Percentiles rank a stretch among this genome's conserved stretches.
Conservation (phyloP, 2,888 invertebrate species). For the Tetramorium bicarinatum region DNA sequence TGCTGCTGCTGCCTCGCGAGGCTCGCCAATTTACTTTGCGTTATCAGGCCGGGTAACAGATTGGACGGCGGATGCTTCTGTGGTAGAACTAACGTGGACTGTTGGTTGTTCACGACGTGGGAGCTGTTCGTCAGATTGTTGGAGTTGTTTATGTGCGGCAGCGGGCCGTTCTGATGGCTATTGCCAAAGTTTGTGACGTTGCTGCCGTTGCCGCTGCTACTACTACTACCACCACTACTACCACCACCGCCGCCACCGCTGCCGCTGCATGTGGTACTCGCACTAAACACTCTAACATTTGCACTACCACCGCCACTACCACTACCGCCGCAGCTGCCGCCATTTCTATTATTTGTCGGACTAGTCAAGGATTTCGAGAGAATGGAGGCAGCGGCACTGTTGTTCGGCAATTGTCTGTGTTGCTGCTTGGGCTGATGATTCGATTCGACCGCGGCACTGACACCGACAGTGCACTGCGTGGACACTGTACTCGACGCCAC, state of each 20-base stretch:
- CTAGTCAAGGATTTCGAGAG: conserved; percentile 85
- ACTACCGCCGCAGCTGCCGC: conserved; percentile 68
- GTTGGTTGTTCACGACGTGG: conserved; percentile 80
- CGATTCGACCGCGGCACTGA: conserved; percentile 72
- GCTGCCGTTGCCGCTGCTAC: conserved; percentile 69
- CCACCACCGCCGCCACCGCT: conserved; percentile 69
- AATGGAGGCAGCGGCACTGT: conserved; percentile 80
- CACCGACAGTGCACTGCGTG: conserved; percentile 70
- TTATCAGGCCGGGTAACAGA: conserved; percentile 83
- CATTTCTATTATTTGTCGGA: conserved; percentile 83
- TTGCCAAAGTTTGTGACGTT: conserved; percentile 82
- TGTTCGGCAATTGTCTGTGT: conserved; percentile 81
- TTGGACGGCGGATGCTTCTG: conserved; percentile 85
- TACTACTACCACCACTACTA: conserved; percentile 66
- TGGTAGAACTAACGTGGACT: conserved; percentile 82
- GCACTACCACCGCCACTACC: conserved; percentile 70
- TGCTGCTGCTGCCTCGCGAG: conserved; percentile 83
- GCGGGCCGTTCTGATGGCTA: conserved; percentile 84
- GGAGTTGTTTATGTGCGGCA: conserved; percentile 78
- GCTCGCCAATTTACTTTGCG: conserved; percentile 84
- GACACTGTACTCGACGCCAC: conserved; percentile 74
- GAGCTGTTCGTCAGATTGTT: conserved; percentile 80
- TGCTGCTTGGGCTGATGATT: conserved; percentile 78
- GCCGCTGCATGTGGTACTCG: conserved; percentile 70
- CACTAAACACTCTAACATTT: conserved; percentile 76